Conservation (phyloP, 2,888 invertebrate genomes). For the Temnothorax ravouxi region DNA sequence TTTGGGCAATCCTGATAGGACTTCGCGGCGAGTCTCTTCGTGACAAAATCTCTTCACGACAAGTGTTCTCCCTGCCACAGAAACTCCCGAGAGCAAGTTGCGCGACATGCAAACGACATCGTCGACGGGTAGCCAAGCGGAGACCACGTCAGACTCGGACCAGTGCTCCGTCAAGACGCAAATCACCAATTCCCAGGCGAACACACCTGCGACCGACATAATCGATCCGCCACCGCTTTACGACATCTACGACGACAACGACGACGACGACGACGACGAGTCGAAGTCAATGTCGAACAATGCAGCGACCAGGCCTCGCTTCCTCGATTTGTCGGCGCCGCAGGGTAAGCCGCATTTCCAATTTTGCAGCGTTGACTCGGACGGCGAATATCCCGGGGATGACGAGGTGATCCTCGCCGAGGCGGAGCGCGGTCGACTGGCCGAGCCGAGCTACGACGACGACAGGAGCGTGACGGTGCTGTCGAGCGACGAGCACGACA, state of each 20-base stretch:
- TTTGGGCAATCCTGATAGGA: conserved; percentile 22
- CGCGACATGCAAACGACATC: conserved; percentile 67
- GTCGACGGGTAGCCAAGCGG: conserved; percentile 78
- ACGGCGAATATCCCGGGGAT: conserved; percentile 83
- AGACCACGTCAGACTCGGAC: conserved; percentile 82
- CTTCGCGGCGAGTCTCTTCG: neutral
- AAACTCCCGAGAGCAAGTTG: conserved; percentile 62
- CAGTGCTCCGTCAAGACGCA: conserved; percentile 83
- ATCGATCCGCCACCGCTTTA: conserved; percentile 83
- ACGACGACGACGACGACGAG: neutral
- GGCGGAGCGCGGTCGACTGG: conserved; percentile 85
- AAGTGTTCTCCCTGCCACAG: conserved; percentile 61
- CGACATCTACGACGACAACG: conserved; percentile 77
- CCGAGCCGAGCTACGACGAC: conserved; percentile 86
- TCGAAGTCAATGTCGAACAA: conserved; percentile 70
- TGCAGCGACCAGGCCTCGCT: conserved; percentile 88
- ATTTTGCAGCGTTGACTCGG: conserved; percentile 86
- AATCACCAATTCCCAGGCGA: conserved; percentile 81
- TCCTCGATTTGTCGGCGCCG: conserved; percentile 89
- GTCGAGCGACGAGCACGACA: conserved; percentile 82
- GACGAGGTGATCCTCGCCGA: conserved; percentile 88
- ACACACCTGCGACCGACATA: conserved; percentile 81
- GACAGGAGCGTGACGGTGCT: conserved; percentile 87
- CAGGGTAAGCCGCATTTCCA: conserved; percentile 91
- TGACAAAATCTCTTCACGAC: conserved; percentile 12